These are phyloP conservation scores for Daphoenositta chrysoptera DNA, from an alignment of 2,113 vertebrate genomes.

Conservation along the genomic window DNA sequence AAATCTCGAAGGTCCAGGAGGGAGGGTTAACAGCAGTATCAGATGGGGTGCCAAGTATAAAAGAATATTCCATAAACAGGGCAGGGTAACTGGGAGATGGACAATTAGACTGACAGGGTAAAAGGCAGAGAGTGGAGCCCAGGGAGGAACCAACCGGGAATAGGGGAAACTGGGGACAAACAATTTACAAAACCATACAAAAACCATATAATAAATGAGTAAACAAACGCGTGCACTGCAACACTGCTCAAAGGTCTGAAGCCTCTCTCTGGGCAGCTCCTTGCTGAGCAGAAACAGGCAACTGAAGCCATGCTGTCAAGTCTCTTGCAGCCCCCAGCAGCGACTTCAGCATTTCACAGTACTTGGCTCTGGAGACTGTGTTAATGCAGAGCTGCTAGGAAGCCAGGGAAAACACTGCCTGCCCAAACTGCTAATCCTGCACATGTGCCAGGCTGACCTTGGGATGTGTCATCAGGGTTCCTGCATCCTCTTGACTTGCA, in stretches of 20 bases:
- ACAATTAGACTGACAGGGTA: too few relatives aligned
- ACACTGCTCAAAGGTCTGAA: neutral
- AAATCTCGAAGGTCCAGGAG: too few relatives aligned
- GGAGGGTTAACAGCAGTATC: too few relatives aligned
- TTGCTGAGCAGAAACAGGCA: neutral
- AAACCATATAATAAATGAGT: too few relatives aligned
- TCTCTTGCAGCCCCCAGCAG: neutral
- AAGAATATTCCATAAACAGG: too few relatives aligned
- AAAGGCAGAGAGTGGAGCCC: too few relatives aligned
- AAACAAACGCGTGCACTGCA: too few relatives aligned
- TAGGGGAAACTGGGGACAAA: too few relatives aligned
- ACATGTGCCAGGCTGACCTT: neutral
- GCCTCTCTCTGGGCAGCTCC: neutral
- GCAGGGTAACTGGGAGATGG: too few relatives aligned
- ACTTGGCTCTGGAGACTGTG: neutral
- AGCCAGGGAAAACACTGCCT: accelerated
- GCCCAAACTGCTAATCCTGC: neutral
- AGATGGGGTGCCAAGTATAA: too few relatives aligned
- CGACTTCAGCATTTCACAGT: accelerated
- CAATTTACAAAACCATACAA: too few relatives aligned
- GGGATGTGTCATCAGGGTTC: accelerated
- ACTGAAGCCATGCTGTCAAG: neutral
- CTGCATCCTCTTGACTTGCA: neutral
- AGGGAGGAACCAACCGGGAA: too few relatives aligned
- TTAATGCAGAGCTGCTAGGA: neutral